phyloP scores from a whole-genome alignment of 2,888 invertebrate genomes.

The Dicranocentrus wangi region DNA sequence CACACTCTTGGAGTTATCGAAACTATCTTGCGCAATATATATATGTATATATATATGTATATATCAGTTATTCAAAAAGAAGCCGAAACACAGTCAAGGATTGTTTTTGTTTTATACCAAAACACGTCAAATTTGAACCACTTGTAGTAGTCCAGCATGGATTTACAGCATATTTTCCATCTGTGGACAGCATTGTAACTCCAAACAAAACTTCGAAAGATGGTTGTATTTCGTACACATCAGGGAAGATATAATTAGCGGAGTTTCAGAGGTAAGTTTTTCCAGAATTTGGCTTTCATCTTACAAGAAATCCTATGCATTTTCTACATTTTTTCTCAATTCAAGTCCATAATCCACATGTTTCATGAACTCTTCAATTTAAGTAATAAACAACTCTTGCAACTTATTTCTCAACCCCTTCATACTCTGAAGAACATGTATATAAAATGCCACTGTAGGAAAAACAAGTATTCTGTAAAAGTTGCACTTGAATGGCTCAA shows the following conservation, averaged over 20 bases:
- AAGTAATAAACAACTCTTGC: conserved; percentile 14
- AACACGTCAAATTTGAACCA: conserved; percentile 4
- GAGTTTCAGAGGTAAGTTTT: no score
- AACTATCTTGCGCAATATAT: conserved; percentile 9
- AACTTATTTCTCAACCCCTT: conserved; percentile 28
- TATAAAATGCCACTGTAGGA: conserved; percentile 27
- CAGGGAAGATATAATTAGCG: not conserved
- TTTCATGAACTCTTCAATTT: not conserved
- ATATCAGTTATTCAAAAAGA: conserved; percentile 33
- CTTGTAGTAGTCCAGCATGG: not conserved
- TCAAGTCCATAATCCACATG: conserved; percentile 29
- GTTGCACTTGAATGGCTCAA: conserved; percentile 58
- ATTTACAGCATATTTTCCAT: conserved; percentile 1
- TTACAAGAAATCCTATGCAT: conserved; percentile 19
- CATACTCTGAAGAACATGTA: conserved; percentile 19
- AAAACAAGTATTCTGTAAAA: conserved; percentile 20
- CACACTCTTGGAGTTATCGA: conserved; percentile 13
- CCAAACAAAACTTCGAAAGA: conserved; percentile 26
- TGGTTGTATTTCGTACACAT: not conserved
- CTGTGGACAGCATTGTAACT: conserved; percentile 36
- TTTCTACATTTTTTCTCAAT: not conserved
- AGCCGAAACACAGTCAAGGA: conserved; percentile 38
- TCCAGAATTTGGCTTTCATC: not conserved
- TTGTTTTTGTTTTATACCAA: conserved; percentile 4
- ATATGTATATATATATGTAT: no score